phyloP scores from a whole-genome alignment of 2,888 invertebrate genomes.

The Aromia moschata region DNA sequence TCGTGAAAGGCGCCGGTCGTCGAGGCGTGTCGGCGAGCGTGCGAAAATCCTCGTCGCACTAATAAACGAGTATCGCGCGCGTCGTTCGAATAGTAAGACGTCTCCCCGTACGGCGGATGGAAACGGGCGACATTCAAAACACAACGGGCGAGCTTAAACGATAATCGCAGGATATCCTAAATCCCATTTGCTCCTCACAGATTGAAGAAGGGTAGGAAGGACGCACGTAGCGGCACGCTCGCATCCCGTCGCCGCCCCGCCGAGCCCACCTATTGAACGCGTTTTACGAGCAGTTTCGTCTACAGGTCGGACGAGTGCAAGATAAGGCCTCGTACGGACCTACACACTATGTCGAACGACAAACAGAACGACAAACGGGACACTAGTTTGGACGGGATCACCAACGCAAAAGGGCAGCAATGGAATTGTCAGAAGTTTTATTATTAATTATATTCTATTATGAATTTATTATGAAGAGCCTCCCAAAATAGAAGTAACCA shows the following conservation, averaged over 20 bases:
- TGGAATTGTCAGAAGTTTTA: too few species aligned
- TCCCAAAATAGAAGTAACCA: too few species aligned
- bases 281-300: slow-evolving; percentile 46
- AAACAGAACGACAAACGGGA: too few species aligned
- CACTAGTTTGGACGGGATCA: too few species aligned
- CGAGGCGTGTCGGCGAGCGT: slow-evolving; percentile 52
- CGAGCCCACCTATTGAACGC: slow-evolving; percentile 61
- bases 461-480: too few species aligned
- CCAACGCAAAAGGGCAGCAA: too few species aligned
- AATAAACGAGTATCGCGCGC: slow-evolving; percentile 42
- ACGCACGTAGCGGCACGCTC: slow-evolving; percentile 24
- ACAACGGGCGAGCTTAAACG: slow-evolving; percentile 48
- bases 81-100: slow-evolving; percentile 25
- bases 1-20: slow-evolving; percentile 45
- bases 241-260: slow-evolving; percentile 31
- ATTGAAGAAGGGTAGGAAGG: slow-evolving; percentile 51
- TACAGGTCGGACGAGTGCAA: slow-evolving; percentile 43
- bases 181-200: slow-evolving; percentile 53
- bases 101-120: slow-evolving; percentile 5
- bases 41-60: slow-evolving; percentile 44
- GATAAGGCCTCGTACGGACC: too few species aligned
- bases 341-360: too few species aligned
- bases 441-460: too few species aligned
- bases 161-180: slow-evolving; percentile 54
- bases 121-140: slow-evolving; percentile 47